Evolutionary conservation across 2,113 vertebrate species (phyloP).

Genomic region (Tauraco erythrolophus): DNA sequence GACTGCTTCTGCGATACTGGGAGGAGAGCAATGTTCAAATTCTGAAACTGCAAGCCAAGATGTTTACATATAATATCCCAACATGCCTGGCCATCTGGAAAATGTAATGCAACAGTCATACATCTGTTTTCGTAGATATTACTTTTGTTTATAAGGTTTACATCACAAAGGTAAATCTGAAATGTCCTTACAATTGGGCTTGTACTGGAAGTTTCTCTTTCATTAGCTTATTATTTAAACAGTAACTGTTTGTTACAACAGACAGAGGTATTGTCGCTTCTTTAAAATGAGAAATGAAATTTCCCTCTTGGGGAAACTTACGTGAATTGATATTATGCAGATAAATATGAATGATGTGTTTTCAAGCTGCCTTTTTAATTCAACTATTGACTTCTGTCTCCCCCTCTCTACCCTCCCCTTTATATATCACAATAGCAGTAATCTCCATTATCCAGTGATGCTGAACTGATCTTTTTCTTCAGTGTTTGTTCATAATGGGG

Average conservation of each 20-base stretch:
- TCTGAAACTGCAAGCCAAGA: conserved; percentile 92
- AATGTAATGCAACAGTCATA: conserved; percentile 92
- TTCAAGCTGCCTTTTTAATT: conserved; percentile 47
- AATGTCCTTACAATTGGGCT: conserved; percentile 49
- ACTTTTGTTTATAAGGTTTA: conserved; percentile 80
- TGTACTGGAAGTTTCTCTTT: conserved; percentile 45
- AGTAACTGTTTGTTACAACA: conserved; percentile 8
- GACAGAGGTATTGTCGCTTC: neutral
- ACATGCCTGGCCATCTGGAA: conserved; percentile 94
- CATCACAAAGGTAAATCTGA: conserved; percentile 82
- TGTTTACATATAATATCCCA: conserved; percentile 89
- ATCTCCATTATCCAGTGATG: conserved; percentile 74
- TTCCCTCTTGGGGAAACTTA: conserved; percentile 40
- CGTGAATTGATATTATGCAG: conserved; percentile 1
- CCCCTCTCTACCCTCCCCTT: conserved; percentile 71
- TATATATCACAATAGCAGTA: conserved; percentile 73
- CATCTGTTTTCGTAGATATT: conserved; percentile 83
- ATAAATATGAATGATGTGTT: conserved; percentile 58
- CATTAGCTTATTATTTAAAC: conserved; percentile 37
- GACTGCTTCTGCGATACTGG: conserved; percentile 91
- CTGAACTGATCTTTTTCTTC: conserved; percentile 78
- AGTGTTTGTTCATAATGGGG: conserved; percentile 76
- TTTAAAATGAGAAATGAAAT: conserved; percentile 24
- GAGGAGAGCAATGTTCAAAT: conserved; percentile 91
- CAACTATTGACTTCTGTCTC: conserved; percentile 75